Base-by-base conservation (phyloP, 2,113 vertebrate genomes). In the Melanostigma gelatinosum region DNA sequence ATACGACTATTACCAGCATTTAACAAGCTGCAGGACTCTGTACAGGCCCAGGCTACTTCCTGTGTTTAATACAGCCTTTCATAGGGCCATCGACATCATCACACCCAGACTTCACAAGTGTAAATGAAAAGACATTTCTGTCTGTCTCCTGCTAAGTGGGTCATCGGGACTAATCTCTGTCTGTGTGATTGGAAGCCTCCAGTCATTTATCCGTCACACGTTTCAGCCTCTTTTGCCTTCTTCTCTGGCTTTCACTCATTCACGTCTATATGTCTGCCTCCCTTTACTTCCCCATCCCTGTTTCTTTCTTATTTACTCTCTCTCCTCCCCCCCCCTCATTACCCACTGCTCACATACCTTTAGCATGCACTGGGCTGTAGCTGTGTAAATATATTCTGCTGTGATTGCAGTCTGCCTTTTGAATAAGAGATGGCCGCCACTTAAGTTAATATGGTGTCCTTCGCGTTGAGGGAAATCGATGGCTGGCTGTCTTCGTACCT, bases 401-500 rank as follows among this genome's bases (percentile, higher is more conserved):
- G 24, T 24, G 24, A 24, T 24, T 24, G 24, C 24, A 24, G 24
- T 24, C 24, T 24, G 24, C 24, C 24, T 24, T 24, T 24, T 88
- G 87, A 92, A 87, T 85, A 85, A 87, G 82, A 85, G 69, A 85
- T 88, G 84, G 83, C 55, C 1, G 48, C 80, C 66, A 65, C 84
- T 91, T 80, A 79, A 24, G 75, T 85, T 88, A 86, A 88, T 89
- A 80, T 24, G 62, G 69, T 73, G 88, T 77, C 79, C 87, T 86
- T 82, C 67, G n/a, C 0, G 83, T 54, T 75, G 81, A 69, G 75
- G 77, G 69, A 80, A 88, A 87, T 89, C 24, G 66, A 91, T 88
- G 85, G 15, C 36, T 24, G 73, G 38, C 67, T 40, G 72, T 54
- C 77, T 61, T 46, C 18, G 16, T 63, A 34, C 20, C 60, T 22